These are phyloP conservation scores for Pseudanteris insignis DNA, from an alignment of 2,888 invertebrate species.

Conservation along the genomic window DNA sequence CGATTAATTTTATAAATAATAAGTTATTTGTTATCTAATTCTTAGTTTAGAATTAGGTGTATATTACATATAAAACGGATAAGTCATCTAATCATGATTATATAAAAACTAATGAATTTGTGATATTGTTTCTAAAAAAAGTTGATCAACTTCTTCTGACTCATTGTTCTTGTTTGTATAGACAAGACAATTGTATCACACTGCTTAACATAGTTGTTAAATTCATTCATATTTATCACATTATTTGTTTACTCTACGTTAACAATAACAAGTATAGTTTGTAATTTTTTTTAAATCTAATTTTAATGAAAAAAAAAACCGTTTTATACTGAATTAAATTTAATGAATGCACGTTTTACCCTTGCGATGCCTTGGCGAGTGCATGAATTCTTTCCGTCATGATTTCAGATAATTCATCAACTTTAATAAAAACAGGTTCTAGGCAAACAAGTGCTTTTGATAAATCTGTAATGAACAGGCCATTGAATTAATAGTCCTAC, in stretches of 20 bases:
- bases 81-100: no score
- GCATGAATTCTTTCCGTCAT: slow-evolving; percentile 56
- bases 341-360: slow-evolving; percentile 47
- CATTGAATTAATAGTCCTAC: no score
- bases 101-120: no score
- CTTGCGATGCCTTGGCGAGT: slow-evolving; percentile 54
- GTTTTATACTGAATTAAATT: not conserved
- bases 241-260: not conserved
- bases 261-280: not conserved
- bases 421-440: slow-evolving; percentile 59
- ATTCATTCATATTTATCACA: not conserved
- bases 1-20: no score
- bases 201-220: no score
- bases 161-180: no score
- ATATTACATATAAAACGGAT: no score
- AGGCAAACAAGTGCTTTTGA: slow-evolving; percentile 60
- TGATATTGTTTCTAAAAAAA: no score
- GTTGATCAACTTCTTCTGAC: no score
- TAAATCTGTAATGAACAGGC: slow-evolving; percentile 50
- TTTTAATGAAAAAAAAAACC: slow-evolving; percentile 1
- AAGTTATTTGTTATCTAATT: no score
- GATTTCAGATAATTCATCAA: slow-evolving; percentile 55
- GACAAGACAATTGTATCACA: no score
- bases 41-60: no score
- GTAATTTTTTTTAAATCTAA: not conserved